A percentile compares a stretch with the other conserved stretches of the same genome.
These are phyloP conservation scores for Picathartes gymnocephalus DNA, from an alignment of 2,113 vertebrate genomes.

Conservation along the genomic window DNA sequence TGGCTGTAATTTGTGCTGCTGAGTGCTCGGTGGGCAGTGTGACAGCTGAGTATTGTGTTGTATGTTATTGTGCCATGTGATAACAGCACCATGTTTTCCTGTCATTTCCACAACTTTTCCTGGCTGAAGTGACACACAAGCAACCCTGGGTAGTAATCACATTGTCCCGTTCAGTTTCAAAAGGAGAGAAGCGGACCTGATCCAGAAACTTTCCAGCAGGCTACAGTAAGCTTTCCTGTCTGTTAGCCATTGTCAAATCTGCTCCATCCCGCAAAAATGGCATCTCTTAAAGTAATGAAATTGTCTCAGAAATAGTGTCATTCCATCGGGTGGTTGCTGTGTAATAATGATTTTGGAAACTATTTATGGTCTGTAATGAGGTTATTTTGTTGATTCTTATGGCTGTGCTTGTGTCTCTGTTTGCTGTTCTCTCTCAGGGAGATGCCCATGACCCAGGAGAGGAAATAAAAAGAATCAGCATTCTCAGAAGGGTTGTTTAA, in stretches of 20 bases:
- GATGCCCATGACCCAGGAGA: not conserved
- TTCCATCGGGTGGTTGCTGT: not conserved
- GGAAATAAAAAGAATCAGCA: not conserved
- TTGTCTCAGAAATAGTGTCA: conserved; percentile 6
- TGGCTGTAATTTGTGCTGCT: not conserved
- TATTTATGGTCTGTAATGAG: not conserved
- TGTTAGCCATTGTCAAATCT: conserved; percentile 47
- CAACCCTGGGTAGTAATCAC: conserved; percentile 47
- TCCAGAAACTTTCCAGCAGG: conserved; percentile 51
- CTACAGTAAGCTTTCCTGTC: conserved; percentile 59
- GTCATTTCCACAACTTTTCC: conserved; percentile 52
- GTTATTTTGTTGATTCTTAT: not conserved
- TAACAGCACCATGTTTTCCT: conserved; percentile 52
- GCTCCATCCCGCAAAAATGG: conserved; percentile 22
- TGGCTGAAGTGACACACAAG: conserved; percentile 53
- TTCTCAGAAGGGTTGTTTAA: not conserved
- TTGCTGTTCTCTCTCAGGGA: not conserved
- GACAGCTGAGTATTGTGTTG: not conserved
- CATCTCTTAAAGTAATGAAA: not conserved
- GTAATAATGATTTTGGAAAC: not conserved
- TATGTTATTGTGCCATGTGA: conserved; percentile 14
- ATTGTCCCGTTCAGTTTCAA: conserved; percentile 55
- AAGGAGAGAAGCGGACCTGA: conserved; percentile 59
- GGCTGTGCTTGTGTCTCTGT: not conserved
- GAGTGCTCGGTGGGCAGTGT: not conserved